Conservation (phyloP, 2,797 vertebrate species). For the Hemitrygon akajei region DNA sequence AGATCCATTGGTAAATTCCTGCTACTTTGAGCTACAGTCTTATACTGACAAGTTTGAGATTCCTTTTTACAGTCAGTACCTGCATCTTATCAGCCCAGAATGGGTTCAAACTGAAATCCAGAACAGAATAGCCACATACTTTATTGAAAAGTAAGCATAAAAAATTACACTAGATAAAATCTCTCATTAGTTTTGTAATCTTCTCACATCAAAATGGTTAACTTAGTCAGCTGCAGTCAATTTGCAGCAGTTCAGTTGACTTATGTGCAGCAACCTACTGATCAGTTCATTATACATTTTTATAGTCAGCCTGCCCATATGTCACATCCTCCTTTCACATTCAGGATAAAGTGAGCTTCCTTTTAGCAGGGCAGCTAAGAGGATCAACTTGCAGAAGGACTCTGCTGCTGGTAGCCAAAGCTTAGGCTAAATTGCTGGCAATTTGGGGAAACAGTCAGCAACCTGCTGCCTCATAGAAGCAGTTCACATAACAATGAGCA, state of each 20-base stretch:
- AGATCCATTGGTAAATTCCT: not conserved
- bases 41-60: not conserved
- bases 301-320: not conserved
- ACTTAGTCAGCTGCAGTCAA: not conserved
- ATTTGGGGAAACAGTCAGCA: not conserved
- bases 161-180: not conserved
- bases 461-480: not conserved
- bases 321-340: constrained; percentile 7
- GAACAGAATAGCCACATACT: not conserved
- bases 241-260: not conserved
- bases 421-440: not conserved
- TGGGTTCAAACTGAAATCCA: not conserved
- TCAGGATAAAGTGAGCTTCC: constrained; percentile 5
- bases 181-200: not conserved
- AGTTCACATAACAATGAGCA: not conserved
- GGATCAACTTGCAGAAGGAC: constrained; percentile 20
- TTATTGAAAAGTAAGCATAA: not conserved
- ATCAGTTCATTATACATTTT: constrained; percentile 25
- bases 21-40: not conserved
- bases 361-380: constrained; percentile 22
- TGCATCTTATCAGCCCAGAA: not conserved
- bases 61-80: not conserved
- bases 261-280: constrained; percentile 13
- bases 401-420: not conserved
- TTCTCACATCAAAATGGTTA: not conserved